Percentiles rank a stretch among this genome's conserved stretches.
phyloP scores from a whole-genome alignment of 1,140 invertebrate species.

The Ooceraea biroi region DNA sequence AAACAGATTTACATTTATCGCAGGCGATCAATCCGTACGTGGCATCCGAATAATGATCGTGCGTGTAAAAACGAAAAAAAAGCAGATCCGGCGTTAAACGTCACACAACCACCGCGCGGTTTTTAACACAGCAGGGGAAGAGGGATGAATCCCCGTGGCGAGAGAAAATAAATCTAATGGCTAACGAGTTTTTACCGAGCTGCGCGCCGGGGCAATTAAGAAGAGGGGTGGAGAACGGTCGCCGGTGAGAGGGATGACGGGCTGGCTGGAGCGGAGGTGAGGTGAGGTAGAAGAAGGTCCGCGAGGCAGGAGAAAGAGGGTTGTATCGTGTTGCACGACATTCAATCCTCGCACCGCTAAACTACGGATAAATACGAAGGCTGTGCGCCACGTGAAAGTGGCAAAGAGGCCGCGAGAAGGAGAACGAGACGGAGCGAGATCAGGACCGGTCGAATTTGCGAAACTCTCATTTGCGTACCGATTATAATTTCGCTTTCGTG shows the following conservation, averaged over 20 bases:
- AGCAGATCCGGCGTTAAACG: constrained; percentile 40
- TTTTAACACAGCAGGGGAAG: constrained; percentile 49
- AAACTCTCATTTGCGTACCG: neutral
- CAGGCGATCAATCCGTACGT: constrained; percentile 41
- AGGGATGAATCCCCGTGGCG: constrained; percentile 68
- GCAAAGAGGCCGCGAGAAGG: constrained; percentile 51
- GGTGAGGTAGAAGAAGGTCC: constrained; percentile 68
- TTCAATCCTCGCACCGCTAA: constrained; percentile 77
- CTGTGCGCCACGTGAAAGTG: constrained; percentile 67
- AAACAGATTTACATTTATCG: constrained; percentile 56
- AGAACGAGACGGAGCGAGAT: neutral
- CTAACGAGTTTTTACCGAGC: constrained; percentile 84
- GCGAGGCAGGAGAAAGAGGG: constrained; percentile 69
- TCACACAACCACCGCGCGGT: constrained; percentile 52
- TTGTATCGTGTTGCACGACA: constrained; percentile 80
- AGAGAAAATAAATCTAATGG: constrained; percentile 82
- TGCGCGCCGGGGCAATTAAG: constrained; percentile 82
- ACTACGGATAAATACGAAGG: constrained; percentile 76
- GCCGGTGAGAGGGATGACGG: constrained; percentile 25
- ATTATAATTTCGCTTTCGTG: neutral
- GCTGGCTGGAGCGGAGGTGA: constrained; percentile 65
- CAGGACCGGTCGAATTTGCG: constrained; percentile 46
- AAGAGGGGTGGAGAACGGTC: constrained; percentile 65
- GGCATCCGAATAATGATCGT: constrained; percentile 4
- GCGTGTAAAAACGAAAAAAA: neutral